Conservation (phyloP, 2,797 vertebrate species). For the Pempheris klunzingeri region DNA sequence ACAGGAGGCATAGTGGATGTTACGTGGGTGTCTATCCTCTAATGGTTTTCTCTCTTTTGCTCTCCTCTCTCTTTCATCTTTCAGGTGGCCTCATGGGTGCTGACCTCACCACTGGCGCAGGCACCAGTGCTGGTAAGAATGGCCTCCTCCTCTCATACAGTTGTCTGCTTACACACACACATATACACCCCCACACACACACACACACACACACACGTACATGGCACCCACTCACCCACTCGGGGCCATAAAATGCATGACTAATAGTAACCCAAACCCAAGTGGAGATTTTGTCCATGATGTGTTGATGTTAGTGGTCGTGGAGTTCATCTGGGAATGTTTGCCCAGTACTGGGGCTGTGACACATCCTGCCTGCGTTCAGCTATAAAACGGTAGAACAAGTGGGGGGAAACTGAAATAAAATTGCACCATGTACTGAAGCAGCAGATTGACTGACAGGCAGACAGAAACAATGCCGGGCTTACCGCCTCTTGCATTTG, state of each 20-base stretch:
- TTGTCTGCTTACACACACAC: constrained; percentile 58
- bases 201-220: constrained; percentile 50
- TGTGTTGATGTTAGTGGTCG: constrained; percentile 80
- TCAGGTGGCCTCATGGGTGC: constrained; percentile 99
- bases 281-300: constrained; percentile 76
- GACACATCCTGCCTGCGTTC: constrained; percentile 76
- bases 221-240: constrained; percentile 76
- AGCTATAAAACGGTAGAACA: constrained; percentile 69
- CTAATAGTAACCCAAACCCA: constrained; percentile 80
- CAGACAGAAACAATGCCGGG: constrained; percentile 24
- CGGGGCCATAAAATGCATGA: constrained; percentile 80
- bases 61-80: constrained; percentile 78
- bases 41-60: constrained; percentile 74
- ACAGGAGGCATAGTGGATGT: constrained; percentile 61
- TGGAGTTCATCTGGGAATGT: constrained; percentile 79
- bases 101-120: constrained; percentile 98
- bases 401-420: constrained; percentile 53
- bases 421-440: constrained; percentile 41
- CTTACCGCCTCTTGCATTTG: constrained; percentile 43
- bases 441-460: constrained; percentile 49
- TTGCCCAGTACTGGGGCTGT: constrained; percentile 69
- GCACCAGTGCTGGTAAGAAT: constrained; percentile 99
- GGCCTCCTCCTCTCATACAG: constrained; percentile 73
- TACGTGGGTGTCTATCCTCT: constrained; percentile 74
- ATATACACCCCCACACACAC: constrained; percentile 31